Base-by-base conservation (phyloP, 2,888 invertebrate species). In the Mesodorylaimus sp. region DNA sequence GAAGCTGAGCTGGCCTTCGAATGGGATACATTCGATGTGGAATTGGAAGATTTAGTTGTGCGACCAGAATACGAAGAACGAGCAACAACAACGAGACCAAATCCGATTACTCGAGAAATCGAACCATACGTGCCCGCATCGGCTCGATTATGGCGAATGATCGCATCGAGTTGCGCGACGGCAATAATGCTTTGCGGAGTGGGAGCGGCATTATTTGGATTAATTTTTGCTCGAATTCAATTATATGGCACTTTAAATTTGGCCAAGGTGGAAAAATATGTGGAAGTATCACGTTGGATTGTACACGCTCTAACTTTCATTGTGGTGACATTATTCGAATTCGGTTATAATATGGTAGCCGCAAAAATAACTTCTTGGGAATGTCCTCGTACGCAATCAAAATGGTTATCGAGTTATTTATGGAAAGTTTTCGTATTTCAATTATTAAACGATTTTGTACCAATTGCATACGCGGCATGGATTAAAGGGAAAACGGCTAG, bases 341-440 rank as follows among this genome's bases (percentile, higher is more conserved):
- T 10, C 26, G 24, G 24, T 27, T 43, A 43, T 27, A 25, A 43
- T 27, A 16, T 3, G 25, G 7, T 43, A 21, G 44, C 44, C 27
- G 26, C 24, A 10, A 24, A 26, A 27, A 10, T 43, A 5, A 43
- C 44, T 19, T 25, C 24, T 13, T 43, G 27, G 26, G 44, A 43
- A 27, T 43, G 44, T 43, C 44, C 44, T 5, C 24, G 27, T 13
- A 43, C 44, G 26, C 26, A 43, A 43, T 13, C 24, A 5, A 10
- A 43, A 26, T 43, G 24, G 13, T 16, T 43, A 21, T n/a, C 13
- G 26, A 26, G 26, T 24, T 26, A 26, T 5, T 19, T 43, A 27
- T 43, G 44, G 44, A 43, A 43, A 19, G 27, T 43, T 26, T 43
- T 43, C 44, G 27, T 43, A n/a, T 43, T 43, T 27, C 26, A 26